Evolutionary conservation across 2,113 vertebrate genomes (phyloP).

Genomic region (Syrrhaptes paradoxus): DNA sequence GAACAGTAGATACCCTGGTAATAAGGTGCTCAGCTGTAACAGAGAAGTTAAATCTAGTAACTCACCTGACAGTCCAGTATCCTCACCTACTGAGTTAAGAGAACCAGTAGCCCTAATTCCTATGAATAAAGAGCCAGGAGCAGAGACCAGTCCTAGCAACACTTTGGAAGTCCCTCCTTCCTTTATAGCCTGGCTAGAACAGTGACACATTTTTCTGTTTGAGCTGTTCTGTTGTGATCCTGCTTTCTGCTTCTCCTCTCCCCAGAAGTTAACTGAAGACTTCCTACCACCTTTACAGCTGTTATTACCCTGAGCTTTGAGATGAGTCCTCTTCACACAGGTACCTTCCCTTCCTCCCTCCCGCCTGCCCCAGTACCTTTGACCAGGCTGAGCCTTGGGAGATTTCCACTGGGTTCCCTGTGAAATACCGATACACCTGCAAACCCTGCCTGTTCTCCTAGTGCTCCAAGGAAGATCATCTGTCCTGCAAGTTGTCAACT

Average conservation of each 20-base stretch:
- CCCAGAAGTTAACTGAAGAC: neutral
- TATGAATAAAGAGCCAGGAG: neutral
- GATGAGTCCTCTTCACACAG: neutral
- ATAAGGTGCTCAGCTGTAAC: neutral
- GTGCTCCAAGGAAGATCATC: neutral
- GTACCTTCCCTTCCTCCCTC: too few relatives aligned
- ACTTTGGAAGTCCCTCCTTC: neutral
- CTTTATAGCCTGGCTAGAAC: neutral
- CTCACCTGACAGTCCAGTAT: neutral
- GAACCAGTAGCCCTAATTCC: neutral
- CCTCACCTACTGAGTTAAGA: neutral
- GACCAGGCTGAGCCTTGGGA: constrained; percentile 75
- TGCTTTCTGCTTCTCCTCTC: neutral
- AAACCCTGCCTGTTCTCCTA: constrained; percentile 67
- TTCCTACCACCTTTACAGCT: neutral
- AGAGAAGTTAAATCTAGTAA: neutral
- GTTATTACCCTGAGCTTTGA: neutral
- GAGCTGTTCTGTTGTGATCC: neutral
- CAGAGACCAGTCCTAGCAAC: neutral
- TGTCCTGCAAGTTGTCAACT: neutral
- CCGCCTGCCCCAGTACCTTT: constrained; percentile 73
- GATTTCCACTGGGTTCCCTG: constrained; percentile 71
- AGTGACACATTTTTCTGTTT: neutral
- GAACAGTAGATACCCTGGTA: neutral
- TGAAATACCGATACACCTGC: constrained; percentile 71